Conservation (phyloP, 92 coral and sea anemone species). For the Scolanthus callimorphus region DNA sequence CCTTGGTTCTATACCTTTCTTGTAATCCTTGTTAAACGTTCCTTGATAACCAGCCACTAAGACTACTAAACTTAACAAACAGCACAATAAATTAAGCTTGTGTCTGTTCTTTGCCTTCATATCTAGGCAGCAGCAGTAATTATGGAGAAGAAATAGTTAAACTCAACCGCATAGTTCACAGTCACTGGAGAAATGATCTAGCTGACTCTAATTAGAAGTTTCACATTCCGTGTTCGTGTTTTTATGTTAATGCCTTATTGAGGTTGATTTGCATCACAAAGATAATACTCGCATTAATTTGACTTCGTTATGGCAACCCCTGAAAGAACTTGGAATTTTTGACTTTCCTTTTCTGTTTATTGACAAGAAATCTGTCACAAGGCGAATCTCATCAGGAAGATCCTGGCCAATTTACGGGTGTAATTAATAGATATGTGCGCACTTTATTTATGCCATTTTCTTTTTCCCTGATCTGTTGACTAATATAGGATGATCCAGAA, state of each 20-base stretch:
- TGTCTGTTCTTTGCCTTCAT: background rate
- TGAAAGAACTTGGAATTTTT: background rate
- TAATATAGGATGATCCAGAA: too few relatives aligned
- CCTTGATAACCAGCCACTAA: background rate
- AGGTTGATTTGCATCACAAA: conserved; percentile 27
- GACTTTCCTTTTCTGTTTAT: too few relatives aligned
- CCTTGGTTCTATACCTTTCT: conserved; percentile 16
- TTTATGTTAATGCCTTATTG: conserved; percentile 25
- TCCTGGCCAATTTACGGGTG: too few relatives aligned
- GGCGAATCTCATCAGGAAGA: too few relatives aligned
- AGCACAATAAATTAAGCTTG: conserved; percentile 12
- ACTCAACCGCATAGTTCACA: too few relatives aligned
- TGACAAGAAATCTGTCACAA: too few relatives aligned
- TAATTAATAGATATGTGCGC: too few relatives aligned
- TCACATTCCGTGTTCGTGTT: conserved; percentile 17
- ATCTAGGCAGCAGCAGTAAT: too few relatives aligned
- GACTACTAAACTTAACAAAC: conserved; percentile 15
- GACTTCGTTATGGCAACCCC: conserved; percentile 21
- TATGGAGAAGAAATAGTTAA: too few relatives aligned
- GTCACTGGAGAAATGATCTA: too few relatives aligned
- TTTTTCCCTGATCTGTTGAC: too few relatives aligned
- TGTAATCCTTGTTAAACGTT: conserved; percentile 15
- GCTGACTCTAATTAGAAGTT: conserved; percentile 8
- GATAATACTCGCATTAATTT: conserved; percentile 10
- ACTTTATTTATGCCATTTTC: too few relatives aligned